Percentiles rank a stretch among this genome's conserved stretches.
Conservation (phyloP, 2,888 invertebrate species). For the Drosophila mimetica region DNA sequence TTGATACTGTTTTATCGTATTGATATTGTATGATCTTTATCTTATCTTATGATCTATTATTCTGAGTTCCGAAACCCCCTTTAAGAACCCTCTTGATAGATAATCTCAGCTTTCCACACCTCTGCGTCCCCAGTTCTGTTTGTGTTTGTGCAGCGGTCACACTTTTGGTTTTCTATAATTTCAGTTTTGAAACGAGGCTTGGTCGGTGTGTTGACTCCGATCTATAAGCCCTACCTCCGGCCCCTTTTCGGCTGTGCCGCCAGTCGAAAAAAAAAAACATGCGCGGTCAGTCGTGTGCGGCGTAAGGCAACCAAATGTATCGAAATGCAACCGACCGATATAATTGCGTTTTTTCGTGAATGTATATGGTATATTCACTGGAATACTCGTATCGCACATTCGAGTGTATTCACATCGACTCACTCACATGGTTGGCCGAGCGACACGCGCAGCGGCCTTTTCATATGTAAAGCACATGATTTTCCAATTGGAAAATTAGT, state of each 20-base stretch:
- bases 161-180: conserved; percentile 79
- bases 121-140: conserved; percentile 4
- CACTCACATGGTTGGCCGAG: conserved; percentile 75
- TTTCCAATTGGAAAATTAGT: conserved; percentile 81
- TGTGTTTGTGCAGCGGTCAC: conserved; percentile 72
- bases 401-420: conserved; percentile 42
- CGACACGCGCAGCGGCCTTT: conserved; percentile 75
- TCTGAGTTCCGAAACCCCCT: too few relatives aligned
- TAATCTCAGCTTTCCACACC: conserved; percentile 3
- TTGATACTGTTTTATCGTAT: not conserved
- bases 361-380: conserved; percentile 19
- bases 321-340: conserved; percentile 84
- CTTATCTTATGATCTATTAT: not conserved
- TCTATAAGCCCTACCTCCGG: conserved; percentile 30
- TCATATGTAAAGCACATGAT: conserved; percentile 79
- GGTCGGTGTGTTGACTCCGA: conserved; percentile 42
- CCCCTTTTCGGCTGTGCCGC: conserved; percentile 53
- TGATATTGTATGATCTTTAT: not conserved
- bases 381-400: conserved; percentile 25
- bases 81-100: not conserved
- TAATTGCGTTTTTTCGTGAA: conserved; percentile 81
- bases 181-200: conserved; percentile 54
- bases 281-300: conserved; percentile 85
- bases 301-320: conserved; percentile 85
- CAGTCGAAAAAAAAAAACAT: conserved; percentile 78